phyloP scores from a whole-genome alignment of 2,113 vertebrate species.

The Alethe castanea region DNA sequence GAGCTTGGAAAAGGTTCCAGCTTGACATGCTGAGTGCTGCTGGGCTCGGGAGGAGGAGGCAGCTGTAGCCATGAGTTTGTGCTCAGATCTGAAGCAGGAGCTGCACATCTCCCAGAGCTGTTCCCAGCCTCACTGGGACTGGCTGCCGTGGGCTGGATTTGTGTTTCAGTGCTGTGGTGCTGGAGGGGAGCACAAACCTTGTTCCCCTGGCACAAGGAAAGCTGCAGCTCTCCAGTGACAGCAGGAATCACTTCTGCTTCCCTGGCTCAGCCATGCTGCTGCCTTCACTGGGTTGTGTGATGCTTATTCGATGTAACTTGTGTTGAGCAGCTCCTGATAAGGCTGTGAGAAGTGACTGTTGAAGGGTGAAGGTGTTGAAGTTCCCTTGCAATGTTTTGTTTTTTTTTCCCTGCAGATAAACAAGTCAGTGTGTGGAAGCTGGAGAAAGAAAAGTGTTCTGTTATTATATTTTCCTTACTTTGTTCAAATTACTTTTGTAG shows the following conservation, averaged over 20 bases:
- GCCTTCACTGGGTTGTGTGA: background rate
- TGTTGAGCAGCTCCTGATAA: background rate
- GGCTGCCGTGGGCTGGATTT: background rate
- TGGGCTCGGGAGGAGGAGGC: background rate
- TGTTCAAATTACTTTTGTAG: background rate
- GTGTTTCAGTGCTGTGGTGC: background rate
- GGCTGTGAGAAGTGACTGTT: background rate
- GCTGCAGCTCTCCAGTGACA: background rate
- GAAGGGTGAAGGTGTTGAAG: background rate
- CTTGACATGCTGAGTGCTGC: background rate
- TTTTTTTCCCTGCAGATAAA: background rate
- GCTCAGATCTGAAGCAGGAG: background rate
- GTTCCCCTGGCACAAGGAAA: fast-evolving
- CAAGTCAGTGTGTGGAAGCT: background rate
- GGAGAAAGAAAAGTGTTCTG: background rate
- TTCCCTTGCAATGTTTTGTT: background rate
- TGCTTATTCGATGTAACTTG: background rate
- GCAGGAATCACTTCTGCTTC: background rate
- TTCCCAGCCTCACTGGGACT: background rate
- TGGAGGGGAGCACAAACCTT: background rate
- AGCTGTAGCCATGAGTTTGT: background rate
- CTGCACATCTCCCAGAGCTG: background rate
- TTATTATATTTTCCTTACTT: background rate
- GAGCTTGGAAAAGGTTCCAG: background rate
- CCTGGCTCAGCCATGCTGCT: background rate